A percentile compares a stretch with the other conserved stretches of the same genome.
Evolutionary conservation across 2,888 invertebrate genomes (phyloP).

Genomic region (Aplocera efformata): DNA sequence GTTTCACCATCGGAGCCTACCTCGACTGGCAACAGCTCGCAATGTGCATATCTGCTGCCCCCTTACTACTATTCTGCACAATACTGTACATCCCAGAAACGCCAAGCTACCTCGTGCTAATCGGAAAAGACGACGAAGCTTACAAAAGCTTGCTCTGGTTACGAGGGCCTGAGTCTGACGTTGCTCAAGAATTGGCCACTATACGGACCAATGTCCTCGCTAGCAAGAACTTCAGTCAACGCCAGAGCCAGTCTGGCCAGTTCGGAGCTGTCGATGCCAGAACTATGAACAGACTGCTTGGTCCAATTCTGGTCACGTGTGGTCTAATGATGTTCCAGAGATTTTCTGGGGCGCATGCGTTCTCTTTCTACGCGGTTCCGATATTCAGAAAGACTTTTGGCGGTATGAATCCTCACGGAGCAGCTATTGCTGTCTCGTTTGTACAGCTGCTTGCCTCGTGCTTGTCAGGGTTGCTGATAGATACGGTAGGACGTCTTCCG

Average conservation of each 20-base stretch:
- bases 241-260: slow-evolving; percentile 67
- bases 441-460: slow-evolving; percentile 92
- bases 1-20: slow-evolving; percentile 90
- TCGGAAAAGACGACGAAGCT: slow-evolving; percentile 85
- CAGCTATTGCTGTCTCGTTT: slow-evolving; percentile 91
- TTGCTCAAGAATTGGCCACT: slow-evolving; percentile 86
- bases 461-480: slow-evolving; percentile 90
- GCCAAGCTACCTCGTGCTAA: slow-evolving; percentile 89
- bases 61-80: slow-evolving; percentile 87
- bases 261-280: slow-evolving; percentile 65
- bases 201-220: slow-evolving; percentile 85
- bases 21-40: slow-evolving; percentile 93
- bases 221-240: slow-evolving; percentile 72
- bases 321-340: slow-evolving; percentile 95
- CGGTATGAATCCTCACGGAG: slow-evolving; percentile 89
- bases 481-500: slow-evolving; percentile 91
- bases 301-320: slow-evolving; percentile 90
- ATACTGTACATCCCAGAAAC: slow-evolving; percentile 93
- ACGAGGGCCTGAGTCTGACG: slow-evolving; percentile 89
- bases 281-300: slow-evolving; percentile 74
- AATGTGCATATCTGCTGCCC: slow-evolving; percentile 88
- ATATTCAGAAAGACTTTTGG: slow-evolving; percentile 92
- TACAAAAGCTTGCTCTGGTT: slow-evolving; percentile 88
- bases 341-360: slow-evolving; percentile 90
- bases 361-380: slow-evolving; percentile 91